These are phyloP conservation scores for Craterocephalus amniculus DNA, from an alignment of 2,797 vertebrate species.

Conservation along the genomic window DNA sequence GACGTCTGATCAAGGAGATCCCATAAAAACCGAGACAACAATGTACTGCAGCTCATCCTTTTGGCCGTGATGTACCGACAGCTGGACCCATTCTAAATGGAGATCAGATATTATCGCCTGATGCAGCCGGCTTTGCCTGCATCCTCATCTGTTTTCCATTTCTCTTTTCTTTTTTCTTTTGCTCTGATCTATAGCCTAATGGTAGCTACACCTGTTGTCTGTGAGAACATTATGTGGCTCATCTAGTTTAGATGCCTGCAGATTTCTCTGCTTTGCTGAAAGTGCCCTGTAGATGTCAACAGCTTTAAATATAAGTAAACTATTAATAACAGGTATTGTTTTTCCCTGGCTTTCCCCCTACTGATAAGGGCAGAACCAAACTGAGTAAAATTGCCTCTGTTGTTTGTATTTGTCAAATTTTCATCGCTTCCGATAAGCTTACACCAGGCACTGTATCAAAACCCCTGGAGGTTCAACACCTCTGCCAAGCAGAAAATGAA, in stretches of 20 bases:
- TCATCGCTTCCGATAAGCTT: not conserved
- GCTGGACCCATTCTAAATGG: slow-evolving; percentile 27
- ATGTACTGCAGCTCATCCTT: slow-evolving; percentile 31
- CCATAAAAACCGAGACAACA: slow-evolving; percentile 32
- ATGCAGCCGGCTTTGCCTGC: slow-evolving; percentile 15
- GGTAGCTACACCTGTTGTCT: slow-evolving; percentile 56
- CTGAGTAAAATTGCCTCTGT: not conserved
- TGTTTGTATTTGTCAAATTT: slow-evolving; percentile 15
- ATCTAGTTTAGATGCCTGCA: not conserved
- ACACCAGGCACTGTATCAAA: not conserved
- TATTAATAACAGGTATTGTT: not conserved
- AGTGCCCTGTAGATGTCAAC: slow-evolving; percentile 54
- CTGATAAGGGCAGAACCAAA: not conserved
- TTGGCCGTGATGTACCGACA: slow-evolving; percentile 42
- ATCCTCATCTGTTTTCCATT: slow-evolving; percentile 37
- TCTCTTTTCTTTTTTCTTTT: slow-evolving; percentile 28
- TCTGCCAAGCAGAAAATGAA: slow-evolving; percentile 16
- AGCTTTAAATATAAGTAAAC: slow-evolving; percentile 6
- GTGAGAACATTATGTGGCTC: slow-evolving; percentile 7
- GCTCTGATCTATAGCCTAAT: no score
- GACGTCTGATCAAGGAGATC: slow-evolving; percentile 39
- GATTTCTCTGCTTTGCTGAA: slow-evolving; percentile 8
- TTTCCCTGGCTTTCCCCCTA: not conserved
- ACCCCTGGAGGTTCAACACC: not conserved
- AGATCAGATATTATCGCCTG: slow-evolving; percentile 33